Percentiles rank a stretch among this genome's conserved stretches.
phyloP scores from a whole-genome alignment of 2,113 vertebrate species.

The Eolophus roseicapilla region DNA sequence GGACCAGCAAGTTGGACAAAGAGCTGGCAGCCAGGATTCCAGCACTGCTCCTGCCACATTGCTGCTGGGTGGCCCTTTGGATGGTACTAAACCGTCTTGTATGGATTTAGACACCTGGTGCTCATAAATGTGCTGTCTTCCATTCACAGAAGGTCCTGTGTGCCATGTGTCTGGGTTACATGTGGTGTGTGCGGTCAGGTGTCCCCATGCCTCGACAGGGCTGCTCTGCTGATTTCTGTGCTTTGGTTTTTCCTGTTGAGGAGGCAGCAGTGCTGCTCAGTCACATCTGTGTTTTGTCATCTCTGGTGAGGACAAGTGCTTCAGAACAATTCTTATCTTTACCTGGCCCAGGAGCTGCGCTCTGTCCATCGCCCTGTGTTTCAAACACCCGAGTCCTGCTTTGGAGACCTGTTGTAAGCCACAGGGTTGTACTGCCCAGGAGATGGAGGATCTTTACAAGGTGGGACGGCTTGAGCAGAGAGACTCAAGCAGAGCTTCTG shows the following conservation, averaged over 20 bases:
- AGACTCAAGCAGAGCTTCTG: conserved; percentile 68
- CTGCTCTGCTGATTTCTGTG: not conserved
- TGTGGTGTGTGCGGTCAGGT: not conserved
- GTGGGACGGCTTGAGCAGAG: conserved; percentile 66
- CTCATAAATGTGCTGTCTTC: not conserved
- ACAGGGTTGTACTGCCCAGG: conserved; percentile 74
- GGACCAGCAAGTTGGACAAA: not conserved
- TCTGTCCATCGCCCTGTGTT: conserved; percentile 40
- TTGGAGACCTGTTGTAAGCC: conserved; percentile 8
- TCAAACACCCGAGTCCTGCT: not conserved
- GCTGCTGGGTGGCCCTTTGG: not conserved
- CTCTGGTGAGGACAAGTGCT: not conserved
- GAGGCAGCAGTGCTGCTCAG: not conserved
- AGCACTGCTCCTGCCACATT: not conserved
- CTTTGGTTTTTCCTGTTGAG: not conserved
- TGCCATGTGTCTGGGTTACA: fast-evolving
- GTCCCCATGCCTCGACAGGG: not conserved
- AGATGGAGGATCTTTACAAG: conserved; percentile 55
- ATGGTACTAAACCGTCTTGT: fast-evolving
- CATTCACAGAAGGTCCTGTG: fast-evolving
- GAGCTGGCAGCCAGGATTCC: not conserved
- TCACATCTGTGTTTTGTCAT: not conserved
- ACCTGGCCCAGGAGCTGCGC: conserved; percentile 76
- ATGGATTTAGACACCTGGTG: not conserved
- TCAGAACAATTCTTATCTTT: not conserved